Base-by-base conservation (phyloP, 1,140 invertebrate genomes). In the Heliconius hewitsoni region DNA sequence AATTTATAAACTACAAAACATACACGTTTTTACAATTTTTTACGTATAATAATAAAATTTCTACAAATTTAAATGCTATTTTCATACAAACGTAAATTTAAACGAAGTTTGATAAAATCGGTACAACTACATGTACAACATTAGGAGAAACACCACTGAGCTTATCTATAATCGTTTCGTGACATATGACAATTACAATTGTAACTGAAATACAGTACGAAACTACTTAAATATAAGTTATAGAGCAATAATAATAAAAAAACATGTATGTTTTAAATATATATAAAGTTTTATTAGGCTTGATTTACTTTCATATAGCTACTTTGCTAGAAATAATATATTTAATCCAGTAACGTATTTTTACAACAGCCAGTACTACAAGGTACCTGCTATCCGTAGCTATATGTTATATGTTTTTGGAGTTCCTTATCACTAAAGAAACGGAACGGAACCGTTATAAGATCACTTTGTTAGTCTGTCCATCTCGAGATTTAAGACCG, bases 121-220 rank as follows among this genome's bases (percentile, higher is more conserved):
- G 46, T 74, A 74, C 73, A 74, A 66, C 60, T 13, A 66, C 60
- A 66, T 66, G 60, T 66, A 66, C 60, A 66, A 16, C 60, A 66
- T 74, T 50, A 74, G n/a, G n/a, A 74, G 73, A 52, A 74, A 74
- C 73, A 74, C 73, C 30, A 19, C 39, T 52, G 50, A 3, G 34
- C 73, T 52, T 73, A 73, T 73, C 71, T 74, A 4, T 52, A 30
- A 74, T 74, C 46, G 34, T 74, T 74, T 74, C 73, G 73, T 74
- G 73, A 74, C 73, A 52, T 52, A 11, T 27, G 11, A 23, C 34
- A 74, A 34, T 74, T 74, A 74, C 55, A 52, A 16, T 30, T 66
- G 23, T 66, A 66, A 27, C 60, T 66, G 23, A 66, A 66, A 66
- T 66, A 66, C 27, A 16, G 13, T 27, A 66, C 16, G 11, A 30